These are phyloP conservation scores for Synodontis membranacea DNA, from an alignment of 2,113 vertebrate species.

Conservation along the genomic window DNA sequence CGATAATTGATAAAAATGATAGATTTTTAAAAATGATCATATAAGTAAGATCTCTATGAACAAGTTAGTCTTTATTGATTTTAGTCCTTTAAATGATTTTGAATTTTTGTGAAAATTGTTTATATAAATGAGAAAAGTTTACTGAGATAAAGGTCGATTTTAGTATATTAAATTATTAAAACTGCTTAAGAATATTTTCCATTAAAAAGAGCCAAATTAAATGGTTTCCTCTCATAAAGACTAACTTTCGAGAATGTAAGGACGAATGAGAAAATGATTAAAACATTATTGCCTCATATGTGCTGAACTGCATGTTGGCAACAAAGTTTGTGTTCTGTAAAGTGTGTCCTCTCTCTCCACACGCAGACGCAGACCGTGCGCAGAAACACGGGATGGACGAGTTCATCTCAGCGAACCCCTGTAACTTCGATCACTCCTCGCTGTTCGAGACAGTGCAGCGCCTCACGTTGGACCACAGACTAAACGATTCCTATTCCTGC, in stretches of 20 bases:
- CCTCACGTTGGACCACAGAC: constrained; percentile 98
- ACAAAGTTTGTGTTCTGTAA: background rate
- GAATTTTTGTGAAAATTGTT: background rate
- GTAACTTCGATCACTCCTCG: constrained; percentile 96
- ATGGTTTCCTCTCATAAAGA: background rate
- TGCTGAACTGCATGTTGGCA: background rate
- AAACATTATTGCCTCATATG: background rate
- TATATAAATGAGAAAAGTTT: background rate
- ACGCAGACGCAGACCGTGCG: constrained; percentile 96
- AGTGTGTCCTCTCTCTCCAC: background rate
- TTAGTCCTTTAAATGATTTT: background rate
- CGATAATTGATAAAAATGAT: too few species aligned
- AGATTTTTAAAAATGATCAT: background rate
- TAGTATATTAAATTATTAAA: background rate
- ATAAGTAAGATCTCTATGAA: background rate
- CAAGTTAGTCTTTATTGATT: background rate
- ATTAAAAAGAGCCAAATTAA: background rate
- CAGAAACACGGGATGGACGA: constrained; percentile 99
- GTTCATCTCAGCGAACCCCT: constrained; percentile 99
- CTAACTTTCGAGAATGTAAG: too few species aligned
- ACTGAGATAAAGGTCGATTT: background rate
- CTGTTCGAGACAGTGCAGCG: constrained; percentile 98
- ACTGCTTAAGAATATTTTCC: background rate
- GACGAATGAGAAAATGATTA: too few species aligned
- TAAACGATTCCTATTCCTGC: constrained; percentile 99